Conservation (phyloP, 1,140 invertebrate species). For the Pararge aegeria region DNA sequence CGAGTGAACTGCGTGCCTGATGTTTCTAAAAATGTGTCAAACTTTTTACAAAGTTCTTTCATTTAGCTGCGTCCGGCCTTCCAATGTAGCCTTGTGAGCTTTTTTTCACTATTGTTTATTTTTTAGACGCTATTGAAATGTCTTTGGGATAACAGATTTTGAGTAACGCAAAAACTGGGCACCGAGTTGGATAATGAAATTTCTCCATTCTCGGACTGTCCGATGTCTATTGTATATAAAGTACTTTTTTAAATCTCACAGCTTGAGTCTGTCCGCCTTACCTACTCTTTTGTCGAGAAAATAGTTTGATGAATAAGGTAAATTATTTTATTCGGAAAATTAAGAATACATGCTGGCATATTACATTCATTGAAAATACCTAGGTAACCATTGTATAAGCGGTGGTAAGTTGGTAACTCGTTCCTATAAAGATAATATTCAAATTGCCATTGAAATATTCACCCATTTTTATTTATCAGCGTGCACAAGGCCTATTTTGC, state of each 20-base stretch:
- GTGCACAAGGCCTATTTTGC: constrained; percentile 54
- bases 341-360: no score
- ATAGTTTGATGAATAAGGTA: no score
- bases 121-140: constrained; percentile 73
- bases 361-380: neutral
- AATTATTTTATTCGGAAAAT: no score
- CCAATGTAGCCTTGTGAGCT: constrained; percentile 64
- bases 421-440: constrained; percentile 27
- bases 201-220: constrained; percentile 47
- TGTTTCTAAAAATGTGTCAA: constrained; percentile 79
- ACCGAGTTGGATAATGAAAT: constrained; percentile 53
- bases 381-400: constrained; percentile 1
- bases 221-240: constrained; percentile 31
- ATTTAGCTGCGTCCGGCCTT: constrained; percentile 74
- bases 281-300: no score
- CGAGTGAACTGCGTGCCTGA: constrained; percentile 69
- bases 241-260: constrained; percentile 18
- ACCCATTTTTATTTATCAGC: constrained; percentile 45
- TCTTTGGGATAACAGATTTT: constrained; percentile 59
- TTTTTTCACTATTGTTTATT: constrained; percentile 70
- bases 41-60: constrained; percentile 78
- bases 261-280: constrained; percentile 13
- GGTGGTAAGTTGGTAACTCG: constrained; percentile 9
- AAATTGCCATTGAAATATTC: constrained; percentile 30
- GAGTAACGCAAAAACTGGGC: constrained; percentile 55